phyloP scores from a whole-genome alignment of 2,113 vertebrate genomes.

The Cepphus grylle region DNA sequence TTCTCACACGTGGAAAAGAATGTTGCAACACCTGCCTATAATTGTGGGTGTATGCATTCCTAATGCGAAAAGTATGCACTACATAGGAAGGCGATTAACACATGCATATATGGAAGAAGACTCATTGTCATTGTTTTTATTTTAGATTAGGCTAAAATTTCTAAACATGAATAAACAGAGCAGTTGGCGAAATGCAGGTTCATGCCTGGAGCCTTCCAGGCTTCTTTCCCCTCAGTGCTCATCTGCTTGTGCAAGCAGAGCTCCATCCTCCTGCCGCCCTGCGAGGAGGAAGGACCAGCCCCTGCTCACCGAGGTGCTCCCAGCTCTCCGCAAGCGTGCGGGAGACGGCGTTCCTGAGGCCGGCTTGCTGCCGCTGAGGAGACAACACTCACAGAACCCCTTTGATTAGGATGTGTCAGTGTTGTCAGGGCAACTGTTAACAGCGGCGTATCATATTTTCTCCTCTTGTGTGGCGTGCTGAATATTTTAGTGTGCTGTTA shows the following conservation, averaged over 20 bases:
- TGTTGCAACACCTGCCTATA: background rate
- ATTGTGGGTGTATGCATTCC: background rate
- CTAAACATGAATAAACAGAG: background rate
- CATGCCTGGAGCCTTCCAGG: background rate
- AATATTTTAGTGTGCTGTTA: slow-evolving; percentile 76
- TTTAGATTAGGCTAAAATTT: background rate
- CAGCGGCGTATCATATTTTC: slow-evolving; percentile 75
- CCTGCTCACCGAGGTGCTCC: background rate
- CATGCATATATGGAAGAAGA: background rate
- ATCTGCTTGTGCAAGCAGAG: slow-evolving; percentile 46
- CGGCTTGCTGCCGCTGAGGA: slow-evolving; percentile 35
- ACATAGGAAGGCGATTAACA: background rate
- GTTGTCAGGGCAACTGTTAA: slow-evolving; percentile 87
- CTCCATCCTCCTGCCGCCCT: slow-evolving; percentile 36
- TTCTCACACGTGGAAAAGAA: background rate
- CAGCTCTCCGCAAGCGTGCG: slow-evolving; percentile 4
- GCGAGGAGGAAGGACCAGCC: slow-evolving; percentile 56
- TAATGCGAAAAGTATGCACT: slow-evolving; percentile 21
- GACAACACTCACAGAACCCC: slow-evolving; percentile 37
- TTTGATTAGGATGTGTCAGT: slow-evolving; percentile 72
- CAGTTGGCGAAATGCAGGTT: background rate
- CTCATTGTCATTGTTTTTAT: background rate
- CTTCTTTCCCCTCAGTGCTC: background rate
- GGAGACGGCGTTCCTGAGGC: slow-evolving; percentile 58
- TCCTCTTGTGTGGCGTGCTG: slow-evolving; percentile 68